These are phyloP conservation scores for Siphamia tubifer DNA, from an alignment of 2,113 vertebrate genomes.

Conservation along the genomic window DNA sequence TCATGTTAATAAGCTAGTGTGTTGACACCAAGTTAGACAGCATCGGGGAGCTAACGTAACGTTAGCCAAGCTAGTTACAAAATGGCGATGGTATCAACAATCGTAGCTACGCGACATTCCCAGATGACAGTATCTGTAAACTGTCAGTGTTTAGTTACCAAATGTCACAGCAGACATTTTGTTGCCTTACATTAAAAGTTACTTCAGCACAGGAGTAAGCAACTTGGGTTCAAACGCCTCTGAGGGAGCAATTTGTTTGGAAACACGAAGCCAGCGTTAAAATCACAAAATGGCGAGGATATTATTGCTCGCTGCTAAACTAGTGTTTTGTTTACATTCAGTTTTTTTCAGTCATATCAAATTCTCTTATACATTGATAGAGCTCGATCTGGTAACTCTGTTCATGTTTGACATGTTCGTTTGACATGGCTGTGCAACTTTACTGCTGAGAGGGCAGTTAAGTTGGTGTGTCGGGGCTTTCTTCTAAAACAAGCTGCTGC, in stretches of 20 bases:
- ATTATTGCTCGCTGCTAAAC: slow-evolving; percentile 41
- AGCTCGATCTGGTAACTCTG: background rate
- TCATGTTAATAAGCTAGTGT: background rate
- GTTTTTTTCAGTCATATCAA: background rate
- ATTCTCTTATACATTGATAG: background rate
- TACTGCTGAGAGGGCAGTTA: slow-evolving; percentile 62
- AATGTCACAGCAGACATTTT: background rate
- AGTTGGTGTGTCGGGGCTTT: slow-evolving; percentile 45
- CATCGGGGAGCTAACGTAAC: slow-evolving; percentile 40
- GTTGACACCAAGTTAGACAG: slow-evolving; percentile 46
- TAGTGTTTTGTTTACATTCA: slow-evolving; percentile 10
- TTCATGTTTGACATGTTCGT: slow-evolving; percentile 8
- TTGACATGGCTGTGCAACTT: slow-evolving; percentile 53
- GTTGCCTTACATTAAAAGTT: background rate
- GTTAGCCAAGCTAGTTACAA: slow-evolving; percentile 72
- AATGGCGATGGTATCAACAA: slow-evolving; percentile 81
- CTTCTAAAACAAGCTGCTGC: slow-evolving; percentile 33
- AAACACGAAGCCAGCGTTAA: slow-evolving; percentile 39
- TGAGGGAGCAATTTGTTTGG: slow-evolving; percentile 24
- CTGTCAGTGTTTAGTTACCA: slow-evolving; percentile 23
- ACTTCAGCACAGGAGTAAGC: background rate
- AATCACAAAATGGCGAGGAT: slow-evolving; percentile 77
- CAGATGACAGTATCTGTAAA: slow-evolving; percentile 56
- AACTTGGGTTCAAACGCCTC: background rate
- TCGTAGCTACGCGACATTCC: slow-evolving; percentile 75